A percentile compares a stretch with the other conserved stretches of the same genome.
Conservation (phyloP, 1,140 invertebrate species). For the Littorina saxatilis region DNA sequence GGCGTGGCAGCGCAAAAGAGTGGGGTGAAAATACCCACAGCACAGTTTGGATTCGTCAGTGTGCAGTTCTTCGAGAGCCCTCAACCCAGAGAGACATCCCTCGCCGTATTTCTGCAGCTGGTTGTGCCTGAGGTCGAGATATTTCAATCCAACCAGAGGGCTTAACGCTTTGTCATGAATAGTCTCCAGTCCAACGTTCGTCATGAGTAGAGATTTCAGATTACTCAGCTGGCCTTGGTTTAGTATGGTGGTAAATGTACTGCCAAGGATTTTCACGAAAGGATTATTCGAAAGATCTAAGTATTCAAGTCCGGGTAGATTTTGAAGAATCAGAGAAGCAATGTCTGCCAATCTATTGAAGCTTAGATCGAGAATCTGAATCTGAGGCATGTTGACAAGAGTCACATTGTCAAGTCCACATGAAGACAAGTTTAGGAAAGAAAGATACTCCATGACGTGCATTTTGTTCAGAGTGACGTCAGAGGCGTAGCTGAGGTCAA, state of each 20-base stretch:
- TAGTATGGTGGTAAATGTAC: constrained; percentile 22
- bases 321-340: constrained; percentile 12
- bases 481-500: not conserved
- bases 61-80: constrained; percentile 37
- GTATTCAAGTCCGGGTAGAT: constrained; percentile 1
- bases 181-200: not conserved
- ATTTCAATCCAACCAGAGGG: constrained; percentile 5
- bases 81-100: constrained; percentile 39
- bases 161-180: constrained; percentile 24
- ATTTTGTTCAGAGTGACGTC: not conserved
- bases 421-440: constrained; percentile 37
- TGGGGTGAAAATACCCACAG: constrained; percentile 40
- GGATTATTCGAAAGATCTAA: constrained; percentile 40
- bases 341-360: constrained; percentile 17
- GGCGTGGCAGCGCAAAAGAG: constrained; percentile 43
- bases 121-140: constrained; percentile 42
- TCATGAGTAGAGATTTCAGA: constrained; percentile 34
- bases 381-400: not conserved
- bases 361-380: constrained; percentile 36
- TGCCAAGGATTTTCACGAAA: constrained; percentile 37
- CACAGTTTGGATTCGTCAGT: constrained; percentile 49
- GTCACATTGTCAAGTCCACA: not conserved
- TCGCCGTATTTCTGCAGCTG: constrained; percentile 17
- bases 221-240: not conserved
- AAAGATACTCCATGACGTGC: constrained; percentile 21